Conservation (phyloP, 1,140 invertebrate genomes). For the Cherax quadricarinatus region DNA sequence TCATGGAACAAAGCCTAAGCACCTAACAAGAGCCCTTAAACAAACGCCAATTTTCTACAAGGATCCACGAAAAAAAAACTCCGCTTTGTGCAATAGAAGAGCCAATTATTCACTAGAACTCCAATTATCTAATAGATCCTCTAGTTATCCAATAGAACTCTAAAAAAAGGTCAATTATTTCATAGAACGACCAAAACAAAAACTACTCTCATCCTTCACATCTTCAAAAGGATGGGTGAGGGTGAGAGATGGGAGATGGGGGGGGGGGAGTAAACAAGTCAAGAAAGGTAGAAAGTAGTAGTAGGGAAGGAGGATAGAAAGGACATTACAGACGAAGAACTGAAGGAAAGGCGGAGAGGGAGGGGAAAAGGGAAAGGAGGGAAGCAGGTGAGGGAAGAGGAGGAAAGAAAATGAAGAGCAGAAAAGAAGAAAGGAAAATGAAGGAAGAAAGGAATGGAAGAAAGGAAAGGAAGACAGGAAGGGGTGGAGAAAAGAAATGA, state of each 20-base stretch:
- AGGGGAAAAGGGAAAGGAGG: neutral
- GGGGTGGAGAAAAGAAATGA: neutral
- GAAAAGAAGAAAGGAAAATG: neutral
- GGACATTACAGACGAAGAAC: neutral
- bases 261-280: too few species aligned
- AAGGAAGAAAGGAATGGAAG: neutral
- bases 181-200: neutral
- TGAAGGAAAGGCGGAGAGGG: neutral
- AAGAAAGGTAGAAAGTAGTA: neutral
- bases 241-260: neutral
- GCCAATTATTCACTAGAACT: too few species aligned
- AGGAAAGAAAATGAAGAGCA: neutral
- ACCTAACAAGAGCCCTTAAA: neutral
- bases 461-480: neutral
- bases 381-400: neutral
- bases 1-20: neutral
- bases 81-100: neutral
- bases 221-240: neutral
- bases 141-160: slow-evolving; percentile 42
- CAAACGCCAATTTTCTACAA: neutral
- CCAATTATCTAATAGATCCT: slow-evolving; percentile 34
- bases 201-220: neutral
- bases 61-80: slow-evolving; percentile 19
- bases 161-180: neutral
- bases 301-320: neutral